Evolutionary conservation across 1,140 invertebrate genomes (phyloP).

Genomic region (Capitella teleta): DNA sequence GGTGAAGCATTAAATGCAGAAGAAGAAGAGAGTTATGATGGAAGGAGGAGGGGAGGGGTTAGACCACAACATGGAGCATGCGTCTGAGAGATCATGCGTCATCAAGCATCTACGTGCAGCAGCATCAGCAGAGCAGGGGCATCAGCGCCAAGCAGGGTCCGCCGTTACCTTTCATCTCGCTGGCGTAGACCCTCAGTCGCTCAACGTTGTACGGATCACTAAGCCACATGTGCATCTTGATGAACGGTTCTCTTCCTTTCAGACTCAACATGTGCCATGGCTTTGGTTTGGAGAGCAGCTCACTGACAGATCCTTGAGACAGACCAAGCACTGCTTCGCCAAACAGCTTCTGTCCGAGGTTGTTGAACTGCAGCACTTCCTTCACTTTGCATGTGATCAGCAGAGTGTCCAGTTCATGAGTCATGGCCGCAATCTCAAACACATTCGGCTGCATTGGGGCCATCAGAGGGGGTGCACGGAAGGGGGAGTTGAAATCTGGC

Average conservation of each 20-base stretch:
- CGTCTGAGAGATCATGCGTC: too few relatives aligned
- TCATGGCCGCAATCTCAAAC: conserved; percentile 91
- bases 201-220: conserved; percentile 89
- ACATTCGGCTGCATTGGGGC: conserved; percentile 49
- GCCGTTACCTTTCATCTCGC: conserved; percentile 17
- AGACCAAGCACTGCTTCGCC: conserved; percentile 90
- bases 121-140: neutral
- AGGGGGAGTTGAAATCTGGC: too few relatives aligned
- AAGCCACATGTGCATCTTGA: conserved; percentile 94
- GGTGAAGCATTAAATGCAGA: too few relatives aligned
- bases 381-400: conserved; percentile 94
- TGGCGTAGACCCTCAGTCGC: conserved; percentile 46
- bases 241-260: conserved; percentile 94
- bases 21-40: too few relatives aligned
- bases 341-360: conserved; percentile 96
- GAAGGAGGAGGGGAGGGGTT: too few relatives aligned
- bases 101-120: too few relatives aligned
- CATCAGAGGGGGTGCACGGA: neutral
- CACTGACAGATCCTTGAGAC: conserved; percentile 93
- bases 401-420: conserved; percentile 91
- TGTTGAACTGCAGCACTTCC: conserved; percentile 88
- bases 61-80: too few relatives aligned
- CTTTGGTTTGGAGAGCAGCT: conserved; percentile 92
- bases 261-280: conserved; percentile 99
- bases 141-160: neutral